These are phyloP conservation scores for Carterocephalus palaemon DNA, from an alignment of 2,888 invertebrate genomes.

Conservation along the genomic window DNA sequence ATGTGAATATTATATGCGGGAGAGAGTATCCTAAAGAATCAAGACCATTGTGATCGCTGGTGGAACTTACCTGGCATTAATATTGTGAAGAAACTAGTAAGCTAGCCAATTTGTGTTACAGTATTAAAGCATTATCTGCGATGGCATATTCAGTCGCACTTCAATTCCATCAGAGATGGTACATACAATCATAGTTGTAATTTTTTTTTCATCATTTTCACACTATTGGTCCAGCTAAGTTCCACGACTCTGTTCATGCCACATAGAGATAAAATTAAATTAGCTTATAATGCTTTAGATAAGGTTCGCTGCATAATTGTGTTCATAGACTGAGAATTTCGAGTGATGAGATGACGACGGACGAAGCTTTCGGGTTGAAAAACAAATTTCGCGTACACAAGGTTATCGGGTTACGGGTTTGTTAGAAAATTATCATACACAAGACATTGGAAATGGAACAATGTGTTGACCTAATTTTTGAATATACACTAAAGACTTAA, in stretches of 20 bases:
- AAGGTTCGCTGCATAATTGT: constrained; percentile 77
- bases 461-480: constrained; percentile 50
- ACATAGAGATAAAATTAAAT: constrained; percentile 69
- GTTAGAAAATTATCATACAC: constrained; percentile 35
- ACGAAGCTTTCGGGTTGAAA: constrained; percentile 8
- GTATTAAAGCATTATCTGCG: constrained; percentile 28
- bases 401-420: constrained; percentile 27
- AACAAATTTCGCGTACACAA: constrained; percentile 15
- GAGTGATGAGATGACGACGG: constrained; percentile 30
- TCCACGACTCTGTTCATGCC: constrained; percentile 71
- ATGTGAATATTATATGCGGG: constrained; percentile 74
- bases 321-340: constrained; percentile 72
- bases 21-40: constrained; percentile 56
- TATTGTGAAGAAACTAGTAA: constrained; percentile 44
- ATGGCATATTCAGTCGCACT: constrained; percentile 28
- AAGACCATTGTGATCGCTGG: constrained; percentile 48
- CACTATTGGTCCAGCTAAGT: constrained; percentile 57
- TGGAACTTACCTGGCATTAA: constrained; percentile 57
- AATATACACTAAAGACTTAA: constrained; percentile 57
- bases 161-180: no score
- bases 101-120: constrained; percentile 24
- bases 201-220: constrained; percentile 25
- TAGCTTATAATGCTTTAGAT: constrained; percentile 78
- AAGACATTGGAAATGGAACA: constrained; percentile 33
- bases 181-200: no score